Evolutionary conservation across 2,888 invertebrate species (phyloP).

Genomic region (Lottia scabra): DNA sequence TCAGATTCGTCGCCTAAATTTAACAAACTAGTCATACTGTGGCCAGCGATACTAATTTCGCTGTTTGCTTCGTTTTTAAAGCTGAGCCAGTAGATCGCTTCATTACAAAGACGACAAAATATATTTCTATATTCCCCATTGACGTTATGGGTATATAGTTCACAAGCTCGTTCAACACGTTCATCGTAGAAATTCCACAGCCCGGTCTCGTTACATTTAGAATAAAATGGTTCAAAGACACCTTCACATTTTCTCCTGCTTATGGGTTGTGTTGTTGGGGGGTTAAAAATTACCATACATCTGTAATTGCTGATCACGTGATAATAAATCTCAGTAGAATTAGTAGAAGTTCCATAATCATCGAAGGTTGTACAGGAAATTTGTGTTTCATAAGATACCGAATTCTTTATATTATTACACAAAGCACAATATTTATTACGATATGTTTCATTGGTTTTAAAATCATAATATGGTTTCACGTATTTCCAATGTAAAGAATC

Average conservation of each 20-base stretch:
- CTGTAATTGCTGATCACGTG: not conserved
- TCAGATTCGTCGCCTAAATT: slow-evolving; percentile 4
- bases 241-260: not conserved
- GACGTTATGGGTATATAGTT: slow-evolving; percentile 18
- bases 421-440: slow-evolving; percentile 16
- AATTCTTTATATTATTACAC: not conserved
- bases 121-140: slow-evolving; percentile 24
- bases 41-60: not conserved
- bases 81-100: not conserved
- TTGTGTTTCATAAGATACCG: not conserved
- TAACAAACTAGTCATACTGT: slow-evolving; percentile 14
- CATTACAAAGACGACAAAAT: slow-evolving; percentile 32
- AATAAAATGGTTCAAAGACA: slow-evolving; percentile 7
- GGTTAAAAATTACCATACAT: not conserved
- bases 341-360: not conserved
- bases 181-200: slow-evolving; percentile 24
- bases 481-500: slow-evolving; percentile 14
- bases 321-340: slow-evolving; percentile 8
- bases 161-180: slow-evolving; percentile 23
- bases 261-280: not conserved
- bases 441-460: not conserved
- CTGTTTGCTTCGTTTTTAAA: not conserved
- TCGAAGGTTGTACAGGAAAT: not conserved
- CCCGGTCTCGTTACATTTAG: slow-evolving; percentile 29
- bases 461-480: slow-evolving; percentile 1